A percentile compares a stretch with the other conserved stretches of the same genome.
These are phyloP conservation scores for Apis cerana DNA, from an alignment of 1,140 invertebrate genomes.

Conservation along the genomic window DNA sequence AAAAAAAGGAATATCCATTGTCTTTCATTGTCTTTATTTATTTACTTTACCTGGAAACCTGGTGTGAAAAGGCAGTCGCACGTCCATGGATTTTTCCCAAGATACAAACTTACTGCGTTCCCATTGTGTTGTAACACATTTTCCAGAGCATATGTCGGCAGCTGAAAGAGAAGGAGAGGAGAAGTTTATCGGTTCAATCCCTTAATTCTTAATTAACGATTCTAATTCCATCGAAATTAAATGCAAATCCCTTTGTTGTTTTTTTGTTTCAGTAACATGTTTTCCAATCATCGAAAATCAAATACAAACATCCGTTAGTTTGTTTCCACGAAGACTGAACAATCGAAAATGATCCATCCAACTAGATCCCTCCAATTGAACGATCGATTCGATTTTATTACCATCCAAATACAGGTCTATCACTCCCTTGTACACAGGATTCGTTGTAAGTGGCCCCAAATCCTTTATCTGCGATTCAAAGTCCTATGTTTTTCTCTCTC, in stretches of 20 bases:
- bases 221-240: neutral
- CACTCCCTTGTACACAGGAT: constrained; percentile 85
- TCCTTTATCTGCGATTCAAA: constrained; percentile 82
- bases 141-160: constrained; percentile 89
- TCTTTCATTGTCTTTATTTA: neutral
- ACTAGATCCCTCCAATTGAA: constrained; percentile 87
- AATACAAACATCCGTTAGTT: constrained; percentile 84
- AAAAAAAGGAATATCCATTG: too few species aligned
- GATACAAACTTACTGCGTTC: constrained; percentile 85
- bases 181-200: neutral
- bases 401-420: constrained; percentile 89
- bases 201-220: neutral
- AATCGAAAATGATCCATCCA: constrained; percentile 89
- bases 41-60: constrained; percentile 83
- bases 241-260: neutral
- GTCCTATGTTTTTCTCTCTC: neutral
- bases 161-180: constrained; percentile 77
- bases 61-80: constrained; percentile 91
- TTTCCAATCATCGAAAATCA: neutral
- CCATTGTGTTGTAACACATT: constrained; percentile 88
- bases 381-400: constrained; percentile 87
- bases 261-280: constrained; percentile 21
- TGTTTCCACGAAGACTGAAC: constrained; percentile 87
- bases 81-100: constrained; percentile 90
- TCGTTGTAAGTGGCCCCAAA: constrained; percentile 84